Percentiles rank a stretch among this genome's conserved stretches.
Evolutionary conservation across 2,797 vertebrate genomes (phyloP).

Genomic region (Chaunax sp.): DNA sequence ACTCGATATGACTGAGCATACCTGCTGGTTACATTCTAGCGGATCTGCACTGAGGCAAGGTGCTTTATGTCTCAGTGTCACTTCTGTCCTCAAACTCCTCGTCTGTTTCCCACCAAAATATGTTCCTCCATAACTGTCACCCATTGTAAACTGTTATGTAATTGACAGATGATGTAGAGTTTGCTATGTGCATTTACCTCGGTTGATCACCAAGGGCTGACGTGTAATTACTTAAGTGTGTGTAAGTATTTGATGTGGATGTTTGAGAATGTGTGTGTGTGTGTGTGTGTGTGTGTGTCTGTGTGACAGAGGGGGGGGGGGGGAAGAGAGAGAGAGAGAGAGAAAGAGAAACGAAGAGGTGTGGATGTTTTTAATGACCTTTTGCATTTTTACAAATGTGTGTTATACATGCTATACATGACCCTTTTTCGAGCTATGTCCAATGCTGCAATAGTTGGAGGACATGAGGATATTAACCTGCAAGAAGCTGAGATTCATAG

Average conservation of each 20-base stretch:
- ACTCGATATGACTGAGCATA: conserved; percentile 79
- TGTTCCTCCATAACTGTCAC: conserved; percentile 53
- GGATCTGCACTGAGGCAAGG: conserved; percentile 73
- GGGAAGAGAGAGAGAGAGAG: background rate
- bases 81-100: conserved; percentile 59
- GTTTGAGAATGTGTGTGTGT: conserved; percentile 8
- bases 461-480: conserved; percentile 26
- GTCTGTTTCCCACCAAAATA: conserved; percentile 36
- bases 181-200: conserved; percentile 23
- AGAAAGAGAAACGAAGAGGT: background rate
- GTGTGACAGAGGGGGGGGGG: background rate
- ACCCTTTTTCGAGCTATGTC: background rate
- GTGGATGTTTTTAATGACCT: background rate
- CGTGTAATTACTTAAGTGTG: conserved; percentile 5
- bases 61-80: conserved; percentile 74
- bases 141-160: conserved; percentile 54
- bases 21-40: conserved; percentile 74
- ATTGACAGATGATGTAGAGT: conserved; percentile 46
- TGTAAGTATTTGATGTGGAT: background rate
- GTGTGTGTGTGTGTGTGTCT: conserved; percentile 1
- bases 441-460: background rate
- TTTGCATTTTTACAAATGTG: conserved; percentile 19
- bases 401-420: background rate
- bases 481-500: conserved; percentile 12
- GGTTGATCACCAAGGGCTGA: background rate